Evolutionary conservation across 1,140 invertebrate genomes (phyloP).

Genomic region (Lamellibrachia luymesi): DNA sequence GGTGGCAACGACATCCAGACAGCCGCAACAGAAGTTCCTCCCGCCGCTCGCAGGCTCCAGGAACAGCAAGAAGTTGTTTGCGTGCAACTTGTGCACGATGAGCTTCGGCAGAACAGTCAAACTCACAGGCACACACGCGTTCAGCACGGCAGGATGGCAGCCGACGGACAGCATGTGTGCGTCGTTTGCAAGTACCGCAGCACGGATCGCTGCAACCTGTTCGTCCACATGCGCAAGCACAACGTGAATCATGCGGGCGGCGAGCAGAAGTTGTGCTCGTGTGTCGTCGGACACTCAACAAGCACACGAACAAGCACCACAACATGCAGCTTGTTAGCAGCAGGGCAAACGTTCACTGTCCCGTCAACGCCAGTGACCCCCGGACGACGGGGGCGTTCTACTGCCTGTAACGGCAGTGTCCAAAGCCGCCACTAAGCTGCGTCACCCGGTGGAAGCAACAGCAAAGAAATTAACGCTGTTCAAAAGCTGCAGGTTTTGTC

Average conservation of each 20-base stretch:
- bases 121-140: constrained; percentile 53
- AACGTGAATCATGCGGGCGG: constrained; percentile 38
- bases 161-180: constrained; percentile 43
- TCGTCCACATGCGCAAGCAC: constrained; percentile 55
- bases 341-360: no score
- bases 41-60: constrained; percentile 37
- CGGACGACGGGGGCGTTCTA: constrained; percentile 35
- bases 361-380: constrained; percentile 29
- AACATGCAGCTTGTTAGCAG: constrained; percentile 44
- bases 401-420: neutral
- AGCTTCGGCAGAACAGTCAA: constrained; percentile 52
- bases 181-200: constrained; percentile 53
- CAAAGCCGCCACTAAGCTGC: neutral
- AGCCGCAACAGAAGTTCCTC: neutral
- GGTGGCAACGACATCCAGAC: no score
- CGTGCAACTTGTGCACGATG: constrained; percentile 55
- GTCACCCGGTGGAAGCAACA: neutral
- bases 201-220: constrained; percentile 46
- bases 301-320: constrained; percentile 55
- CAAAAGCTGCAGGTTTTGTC: constrained; percentile 15
- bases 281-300: constrained; percentile 50
- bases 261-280: constrained; percentile 49
- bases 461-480: neutral
- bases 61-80: constrained; percentile 50
- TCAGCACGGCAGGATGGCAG: constrained; percentile 47